Evolutionary conservation across 1,140 invertebrate species (phyloP).

Genomic region (Papilio polytes): DNA sequence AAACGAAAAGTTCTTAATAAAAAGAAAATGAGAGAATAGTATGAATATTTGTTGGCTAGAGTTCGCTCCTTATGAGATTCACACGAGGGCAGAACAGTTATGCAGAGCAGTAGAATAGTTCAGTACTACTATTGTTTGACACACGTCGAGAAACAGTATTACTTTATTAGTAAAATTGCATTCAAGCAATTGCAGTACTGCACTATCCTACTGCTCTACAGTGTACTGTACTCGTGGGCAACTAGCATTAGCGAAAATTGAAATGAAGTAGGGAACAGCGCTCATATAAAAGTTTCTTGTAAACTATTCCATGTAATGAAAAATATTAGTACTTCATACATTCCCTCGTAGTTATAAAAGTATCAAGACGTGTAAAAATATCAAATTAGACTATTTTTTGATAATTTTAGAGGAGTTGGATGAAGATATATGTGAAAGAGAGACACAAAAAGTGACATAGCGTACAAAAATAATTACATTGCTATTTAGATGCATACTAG

Average conservation of each 20-base stretch:
- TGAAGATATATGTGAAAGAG: not conserved
- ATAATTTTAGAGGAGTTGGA: not conserved
- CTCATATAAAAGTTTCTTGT: not conserved
- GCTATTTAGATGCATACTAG: too few species aligned
- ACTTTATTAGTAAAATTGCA: not conserved
- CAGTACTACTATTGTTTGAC: not conserved
- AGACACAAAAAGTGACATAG: not conserved
- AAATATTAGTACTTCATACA: not conserved
- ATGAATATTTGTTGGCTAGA: slow-evolving; percentile 11
- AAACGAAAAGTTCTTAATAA: slow-evolving; percentile 25
- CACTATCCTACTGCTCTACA: not conserved
- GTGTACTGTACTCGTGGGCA: not conserved
- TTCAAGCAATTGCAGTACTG: not conserved
- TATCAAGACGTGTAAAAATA: not conserved
- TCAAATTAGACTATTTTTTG: not conserved
- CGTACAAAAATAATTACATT: too few species aligned
- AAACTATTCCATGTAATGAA: slow-evolving; percentile 7
- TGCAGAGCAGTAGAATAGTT: not conserved
- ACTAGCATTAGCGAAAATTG: slow-evolving; percentile 7
- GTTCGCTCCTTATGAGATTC: not conserved
- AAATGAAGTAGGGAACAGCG: not conserved
- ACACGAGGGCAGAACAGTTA: not conserved
- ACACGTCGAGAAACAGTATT: not conserved
- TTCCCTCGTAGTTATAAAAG: not conserved
- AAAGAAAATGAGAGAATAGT: slow-evolving; percentile 15